Base-by-base conservation (phyloP, 2,797 vertebrate genomes). In the Characodon lateralis region DNA sequence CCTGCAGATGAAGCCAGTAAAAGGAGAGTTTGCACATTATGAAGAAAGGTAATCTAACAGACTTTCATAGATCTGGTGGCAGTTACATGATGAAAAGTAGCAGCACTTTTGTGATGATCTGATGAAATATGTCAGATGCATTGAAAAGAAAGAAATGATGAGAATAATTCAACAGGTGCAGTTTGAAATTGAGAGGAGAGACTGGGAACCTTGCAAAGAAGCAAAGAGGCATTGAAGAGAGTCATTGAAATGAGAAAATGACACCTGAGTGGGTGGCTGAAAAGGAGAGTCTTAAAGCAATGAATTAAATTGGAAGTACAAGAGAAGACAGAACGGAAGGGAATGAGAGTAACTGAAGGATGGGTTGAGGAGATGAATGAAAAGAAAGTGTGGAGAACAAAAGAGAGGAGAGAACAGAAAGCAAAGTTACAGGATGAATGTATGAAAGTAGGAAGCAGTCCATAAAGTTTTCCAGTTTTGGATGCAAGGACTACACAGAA, bases 301-400 rank as follows among this genome's bases (percentile, higher is more conserved):
- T 82, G 55, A 77, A 59, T 85, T 41, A 87, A 75, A 81, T 5
- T 48, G 55, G 74, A 56, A 69, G 55, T 39, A 66, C 58, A 56
- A 48, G 73, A 71, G 63, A 43, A 56, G 71, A 56, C 69, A 85
- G 66, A 73, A 18, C 65, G 35, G 74, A 73, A 35, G 81, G 71
- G 77, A 58, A 41, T 77, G 51, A 85, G 80, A 79, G 80, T 72
- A 84, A 85, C 76, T 68, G 74, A 85, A 76, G 72, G 8, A 39
- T 75, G 73, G 78, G 78, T 14, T 43, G 53, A 70, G 63, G 61
- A 81, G 79, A 90, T 79, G 77, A 26, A 66, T 28, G 58, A 68
- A 56, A 24, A 46, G 7, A 41, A 43, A 28, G 16, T 46, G 31
- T 16, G 26, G 24, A 35, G 58, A 41, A 26, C 69, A 59, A 73